Evolutionary conservation across 2,888 invertebrate species (phyloP).

Genomic region (Notocelia uddmanniana): DNA sequence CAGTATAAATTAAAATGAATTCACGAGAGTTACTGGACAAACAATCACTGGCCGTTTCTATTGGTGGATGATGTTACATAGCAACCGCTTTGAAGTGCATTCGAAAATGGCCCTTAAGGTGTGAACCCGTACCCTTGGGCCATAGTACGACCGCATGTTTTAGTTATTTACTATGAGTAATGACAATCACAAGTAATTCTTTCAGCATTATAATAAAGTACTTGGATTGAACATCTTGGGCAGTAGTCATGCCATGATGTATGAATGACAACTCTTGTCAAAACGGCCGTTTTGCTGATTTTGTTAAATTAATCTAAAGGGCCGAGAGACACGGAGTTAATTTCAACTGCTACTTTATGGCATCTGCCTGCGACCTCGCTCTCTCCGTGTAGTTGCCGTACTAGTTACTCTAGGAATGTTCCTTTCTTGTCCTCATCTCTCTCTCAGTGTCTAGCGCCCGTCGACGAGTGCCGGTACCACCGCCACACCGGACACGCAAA

Average conservation of each 20-base stretch:
- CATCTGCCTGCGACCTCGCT: not conserved
- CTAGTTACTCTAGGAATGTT: too few relatives aligned
- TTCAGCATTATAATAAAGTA: not conserved
- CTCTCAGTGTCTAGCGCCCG: not conserved
- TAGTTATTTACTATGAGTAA: not conserved
- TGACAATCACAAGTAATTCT: not conserved
- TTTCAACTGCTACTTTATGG: not conserved
- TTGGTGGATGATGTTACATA: too few relatives aligned
- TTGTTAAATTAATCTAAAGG: not conserved
- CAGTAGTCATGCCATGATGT: too few relatives aligned
- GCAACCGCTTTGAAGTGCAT: too few relatives aligned
- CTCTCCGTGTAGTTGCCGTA: not conserved
- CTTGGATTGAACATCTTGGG: not conserved
- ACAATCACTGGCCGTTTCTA: too few relatives aligned
- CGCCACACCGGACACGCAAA: not conserved
- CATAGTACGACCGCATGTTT: not conserved
- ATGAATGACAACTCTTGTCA: too few relatives aligned
- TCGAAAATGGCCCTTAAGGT: too few relatives aligned
- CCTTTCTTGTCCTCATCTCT: too few relatives aligned
- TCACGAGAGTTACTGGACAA: too few relatives aligned
- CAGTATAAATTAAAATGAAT: too few relatives aligned
- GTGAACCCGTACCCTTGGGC: too few relatives aligned
- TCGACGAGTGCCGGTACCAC: not conserved
- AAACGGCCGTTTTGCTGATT: not conserved
- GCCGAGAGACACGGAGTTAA: not conserved